Base-by-base conservation (phyloP, 1,140 invertebrate genomes). In the Rhynchophorus ferrugineus region DNA sequence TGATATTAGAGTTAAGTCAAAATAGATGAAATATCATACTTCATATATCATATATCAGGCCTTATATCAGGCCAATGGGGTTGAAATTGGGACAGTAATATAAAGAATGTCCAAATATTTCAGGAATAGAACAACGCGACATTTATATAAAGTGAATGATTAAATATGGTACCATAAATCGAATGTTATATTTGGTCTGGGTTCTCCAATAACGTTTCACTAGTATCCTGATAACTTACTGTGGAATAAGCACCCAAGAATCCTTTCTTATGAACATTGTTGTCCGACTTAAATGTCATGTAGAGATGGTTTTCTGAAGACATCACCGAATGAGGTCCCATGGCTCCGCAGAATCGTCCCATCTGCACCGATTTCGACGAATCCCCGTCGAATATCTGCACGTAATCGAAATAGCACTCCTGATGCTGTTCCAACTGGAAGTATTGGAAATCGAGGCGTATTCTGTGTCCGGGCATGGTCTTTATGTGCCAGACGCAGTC, bases 401-500 rank as follows among this genome's bases (percentile, higher is more conserved):
- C 84, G 65, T 95, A 86, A 68, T 99, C 95, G 64, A 97, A 98
- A 1, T 85, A 83, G 66, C 95, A 98, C 68, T 96, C 91, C 70
- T 93, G 92, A 70, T 98, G 95, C 0, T 89, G 87, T 67, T 99
- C 95, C 68, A 99, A 76, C 63, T 97, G 92, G 67, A 98, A 98
- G 21, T 87, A 84, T 59, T 86, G 83, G 71, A 98, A 98, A 21
- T 86, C 81, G 52, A 98, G 72, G 74, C 95, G 95, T 34, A 98
- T 92, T 34, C 95, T 77, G 71, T 99, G 95, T 1, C 95, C 95
- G 0, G 91, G 90, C 0, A 90, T 95, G 0, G 94, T 96, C 0
- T 82, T 86, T 67, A 98, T 94, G 60, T 93, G 88, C 95, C 95
- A 99, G 3, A 95, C 86, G 66, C 95, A 99, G 62, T 97, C 91